Evolutionary conservation across 2,797 vertebrate species (phyloP).

Genomic region (Myotis pilosus): DNA sequence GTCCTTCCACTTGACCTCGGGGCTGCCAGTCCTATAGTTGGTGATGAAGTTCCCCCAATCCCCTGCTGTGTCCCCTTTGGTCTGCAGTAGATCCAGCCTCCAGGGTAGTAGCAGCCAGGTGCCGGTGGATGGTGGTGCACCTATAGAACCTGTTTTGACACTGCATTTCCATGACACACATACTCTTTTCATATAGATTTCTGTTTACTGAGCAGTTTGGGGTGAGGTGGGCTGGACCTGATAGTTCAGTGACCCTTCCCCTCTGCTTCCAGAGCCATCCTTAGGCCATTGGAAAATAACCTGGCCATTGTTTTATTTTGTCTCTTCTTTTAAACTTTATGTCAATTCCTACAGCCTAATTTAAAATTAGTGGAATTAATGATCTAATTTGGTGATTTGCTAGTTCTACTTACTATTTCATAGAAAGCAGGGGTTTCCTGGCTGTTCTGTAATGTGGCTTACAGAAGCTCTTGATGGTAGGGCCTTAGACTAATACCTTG

Average conservation of each 20-base stretch:
- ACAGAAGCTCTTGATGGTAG: not conserved
- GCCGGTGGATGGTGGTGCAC: too few relatives aligned
- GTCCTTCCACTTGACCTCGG: not conserved
- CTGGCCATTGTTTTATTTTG: not conserved
- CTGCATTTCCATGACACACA: not conserved
- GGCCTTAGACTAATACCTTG: not conserved
- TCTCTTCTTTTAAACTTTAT: slow-evolving; percentile 18
- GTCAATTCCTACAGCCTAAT: not conserved
- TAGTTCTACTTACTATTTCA: not conserved
- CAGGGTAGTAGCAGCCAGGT: not conserved
- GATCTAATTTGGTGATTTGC: not conserved
- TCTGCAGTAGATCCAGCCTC: not conserved
- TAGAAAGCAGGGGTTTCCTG: not conserved
- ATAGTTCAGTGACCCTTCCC: not conserved
- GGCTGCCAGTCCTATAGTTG: not conserved
- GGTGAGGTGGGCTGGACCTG: not conserved
- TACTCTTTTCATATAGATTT: not conserved
- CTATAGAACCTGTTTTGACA: not conserved
- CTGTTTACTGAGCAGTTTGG: not conserved
- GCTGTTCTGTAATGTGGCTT: not conserved
- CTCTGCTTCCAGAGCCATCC: not conserved
- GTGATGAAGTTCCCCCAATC: not conserved
- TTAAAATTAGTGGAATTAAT: not conserved
- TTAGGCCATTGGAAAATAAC: not conserved
- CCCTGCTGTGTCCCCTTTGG: not conserved